Base-by-base conservation (phyloP, 2,113 vertebrate species). In the Rhinolophus ferrumequinum region DNA sequence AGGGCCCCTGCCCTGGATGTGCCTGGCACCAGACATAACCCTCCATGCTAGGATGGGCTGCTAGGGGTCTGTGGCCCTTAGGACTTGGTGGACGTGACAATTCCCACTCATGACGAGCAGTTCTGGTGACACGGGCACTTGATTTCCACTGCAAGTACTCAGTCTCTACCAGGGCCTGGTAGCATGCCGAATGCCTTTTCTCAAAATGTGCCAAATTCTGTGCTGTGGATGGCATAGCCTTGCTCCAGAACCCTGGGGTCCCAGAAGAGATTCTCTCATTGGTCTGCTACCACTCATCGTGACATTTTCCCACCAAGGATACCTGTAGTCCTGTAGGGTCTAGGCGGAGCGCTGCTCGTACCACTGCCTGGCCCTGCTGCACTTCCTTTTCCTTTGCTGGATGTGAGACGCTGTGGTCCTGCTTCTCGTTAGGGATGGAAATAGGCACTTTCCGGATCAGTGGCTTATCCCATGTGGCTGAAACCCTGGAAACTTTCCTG, bases 81-180 rank as follows among this genome's bases (percentile, higher is more conserved):
- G 18, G 33, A 38, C n/a, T 62, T 50, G 80, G 56, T 75, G 56
- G 35, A 24, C 24, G 11, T 35, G 50, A 15, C 38, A 2, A 24
- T 83, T 41, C n/a, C 84, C 58, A 28, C 21, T 52, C 10, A 0
- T 26, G 28, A 21, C 4, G n/a, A 33, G 24, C 11, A 56, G 35
- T 56, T 64, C 35, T 64, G 54, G 41, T 18, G 79, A 58, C 0
- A 2, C 24, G 56, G 76, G 2, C 47, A 35, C 54, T 41, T 3
- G 5, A 33, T 6, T 4, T n/a, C 41, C 21, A 0, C 28, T 4
- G 5, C 8, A 41, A 33, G 26, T 7, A 2, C 38, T 11, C n/a
- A 0, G 33, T 52, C 7, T 50, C 52, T 5, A 4, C 21, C 2
- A 18, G 35, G 44, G 44, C 44, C 38, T 26, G 4, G 2, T 6